Base-by-base conservation (phyloP, 2,888 invertebrate genomes). In the Anticlea derivata region DNA sequence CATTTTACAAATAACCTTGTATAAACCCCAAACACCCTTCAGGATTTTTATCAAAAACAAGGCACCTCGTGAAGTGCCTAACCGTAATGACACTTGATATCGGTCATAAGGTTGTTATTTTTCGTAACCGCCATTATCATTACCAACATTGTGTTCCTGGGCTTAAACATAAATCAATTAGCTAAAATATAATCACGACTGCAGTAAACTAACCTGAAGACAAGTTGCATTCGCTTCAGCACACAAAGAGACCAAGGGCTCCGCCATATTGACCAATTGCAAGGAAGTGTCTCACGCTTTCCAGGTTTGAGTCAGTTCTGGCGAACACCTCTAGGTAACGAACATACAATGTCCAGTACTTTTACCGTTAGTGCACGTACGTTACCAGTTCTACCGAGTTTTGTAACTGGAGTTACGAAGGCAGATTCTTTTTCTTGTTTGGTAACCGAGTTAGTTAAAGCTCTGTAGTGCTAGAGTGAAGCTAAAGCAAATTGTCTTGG, bases 81-180 rank as follows among this genome's bases (percentile, higher is more conserved):
- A 7, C 10, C 5, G n/a, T 20, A 46, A 20, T 23, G 40, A 30
- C 30, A 40, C 8, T 40, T 23, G 11, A 24, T n/a, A 38, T 11
- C 17, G n/a, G 31, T 26, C 10, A 20, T 23, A 8, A 31, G 8
- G 2, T 17, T 3, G 17, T 17, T 17, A 17, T n/a, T 22, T 22
- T 34, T 23, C 38, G 11, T 20, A 39, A 4, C 20, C 31, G n/a
- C 26, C 6, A 30, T 17, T 31, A 34, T 29, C 48, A 41, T 41
- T 30, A 47, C 39, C 79, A 80, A 73, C 66, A 78, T 81, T 85
- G 83, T 86, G 83, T 86, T 86, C 84, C 79, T 78, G 75, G 82
- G 82, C 80, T 81, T 78, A 80, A 75, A 73, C 78, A 82, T 82
- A 80, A 76, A 71, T 70, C 68, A 75, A 26, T 77, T 80, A 80